Evolutionary conservation across 2,888 invertebrate genomes (phyloP).

Genomic region (Rhyacophila evoluta): DNA sequence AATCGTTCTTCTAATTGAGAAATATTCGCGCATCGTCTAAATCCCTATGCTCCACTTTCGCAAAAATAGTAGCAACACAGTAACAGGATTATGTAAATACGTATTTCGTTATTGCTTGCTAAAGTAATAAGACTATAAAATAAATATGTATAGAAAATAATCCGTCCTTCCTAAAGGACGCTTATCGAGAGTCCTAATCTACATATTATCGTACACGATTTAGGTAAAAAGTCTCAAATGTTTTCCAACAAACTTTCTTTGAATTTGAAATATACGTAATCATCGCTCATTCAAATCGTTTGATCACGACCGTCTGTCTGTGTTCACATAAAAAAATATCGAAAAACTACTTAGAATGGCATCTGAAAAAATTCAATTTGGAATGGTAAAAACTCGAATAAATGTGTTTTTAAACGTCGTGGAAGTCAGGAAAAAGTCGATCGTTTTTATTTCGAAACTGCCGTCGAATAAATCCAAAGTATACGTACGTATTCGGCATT

Average conservation of each 20-base stretch:
- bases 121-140: no score
- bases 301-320: neutral
- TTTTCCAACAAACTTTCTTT: neutral
- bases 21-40: no score
- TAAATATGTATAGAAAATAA: no score
- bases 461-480: neutral
- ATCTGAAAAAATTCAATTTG: neutral
- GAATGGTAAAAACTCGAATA: neutral
- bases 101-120: no score
- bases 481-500: neutral
- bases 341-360: neutral
- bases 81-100: no score
- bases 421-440: constrained; percentile 4
- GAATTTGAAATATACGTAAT: constrained; percentile 15
- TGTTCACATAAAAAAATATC: neutral
- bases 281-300: neutral
- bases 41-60: no score
- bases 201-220: no score
- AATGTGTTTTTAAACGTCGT: neutral
- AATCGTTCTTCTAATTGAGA: no score
- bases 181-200: no score
- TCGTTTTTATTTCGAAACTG: neutral
- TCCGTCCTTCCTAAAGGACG: no score
- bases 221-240: no score
- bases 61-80: no score